phyloP scores from a whole-genome alignment of 2,888 invertebrate species.

The Crocallis elinguaria region DNA sequence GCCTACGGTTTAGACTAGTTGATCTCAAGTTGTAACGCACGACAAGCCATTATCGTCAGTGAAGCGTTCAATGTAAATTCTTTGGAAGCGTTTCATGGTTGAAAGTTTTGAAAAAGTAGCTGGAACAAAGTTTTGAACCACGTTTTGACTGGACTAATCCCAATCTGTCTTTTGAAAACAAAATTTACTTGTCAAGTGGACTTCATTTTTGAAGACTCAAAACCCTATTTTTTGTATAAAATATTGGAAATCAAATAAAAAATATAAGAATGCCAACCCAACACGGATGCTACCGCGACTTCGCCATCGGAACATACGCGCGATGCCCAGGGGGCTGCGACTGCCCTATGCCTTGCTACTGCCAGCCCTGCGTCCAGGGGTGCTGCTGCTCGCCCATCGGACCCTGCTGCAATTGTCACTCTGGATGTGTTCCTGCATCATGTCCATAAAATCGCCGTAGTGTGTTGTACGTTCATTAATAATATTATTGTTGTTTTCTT shows the following conservation, averaged over 20 bases:
- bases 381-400: constrained; percentile 58
- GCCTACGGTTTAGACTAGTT: no score
- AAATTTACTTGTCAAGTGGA: no score
- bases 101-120: no score
- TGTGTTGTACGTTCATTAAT: background rate
- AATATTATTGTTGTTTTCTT: no score
- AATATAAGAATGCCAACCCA: constrained; percentile 55
- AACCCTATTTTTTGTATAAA: background rate
- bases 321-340: constrained; percentile 66
- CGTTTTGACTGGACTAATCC: no score
- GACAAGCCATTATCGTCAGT: no score
- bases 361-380: constrained; percentile 48
- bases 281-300: constrained; percentile 65
- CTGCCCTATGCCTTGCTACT: constrained; percentile 44
- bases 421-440: constrained; percentile 17
- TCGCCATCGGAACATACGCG: constrained; percentile 64
- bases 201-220: no score
- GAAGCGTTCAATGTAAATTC: no score
- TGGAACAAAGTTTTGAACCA: no score
- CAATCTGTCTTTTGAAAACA: no score
- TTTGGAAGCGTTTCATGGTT: no score
- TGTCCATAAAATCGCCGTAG: constrained; percentile 7
- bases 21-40: no score
- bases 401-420: constrained; percentile 60
- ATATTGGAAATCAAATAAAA: constrained; percentile 13